A percentile compares a stretch with the other conserved stretches of the same genome.
These are phyloP conservation scores for Sardina pilchardus DNA, from an alignment of 2,113 vertebrate genomes.

Conservation along the genomic window DNA sequence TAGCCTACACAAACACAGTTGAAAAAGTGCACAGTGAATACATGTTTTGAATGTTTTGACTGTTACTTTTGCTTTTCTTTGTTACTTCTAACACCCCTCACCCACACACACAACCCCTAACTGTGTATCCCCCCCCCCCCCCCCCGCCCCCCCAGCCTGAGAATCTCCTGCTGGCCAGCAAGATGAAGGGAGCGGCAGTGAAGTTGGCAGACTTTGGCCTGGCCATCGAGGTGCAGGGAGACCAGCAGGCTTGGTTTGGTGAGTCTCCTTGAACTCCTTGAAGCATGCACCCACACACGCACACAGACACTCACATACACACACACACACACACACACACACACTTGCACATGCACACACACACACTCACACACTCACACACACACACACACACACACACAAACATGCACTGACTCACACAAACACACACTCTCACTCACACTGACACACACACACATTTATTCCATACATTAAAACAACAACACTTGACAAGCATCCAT, in stretches of 20 bases:
- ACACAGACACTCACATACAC: not conserved
- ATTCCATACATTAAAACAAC: not conserved
- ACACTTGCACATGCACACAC: not conserved
- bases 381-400: not conserved
- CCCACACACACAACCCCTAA: not conserved
- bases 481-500: not conserved
- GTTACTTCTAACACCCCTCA: no score
- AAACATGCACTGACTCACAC: not conserved
- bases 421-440: not conserved
- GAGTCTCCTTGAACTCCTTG: conserved; percentile 72
- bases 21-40: no score
- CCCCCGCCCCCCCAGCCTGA: conserved; percentile 72
- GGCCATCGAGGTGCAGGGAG: conserved; percentile 86
- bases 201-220: conserved; percentile 87
- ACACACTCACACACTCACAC: not conserved
- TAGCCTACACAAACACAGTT: no score
- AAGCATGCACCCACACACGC: not conserved
- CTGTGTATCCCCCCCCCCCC: not conserved
- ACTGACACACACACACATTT: not conserved
- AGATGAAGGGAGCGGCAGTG: conserved; percentile 87
- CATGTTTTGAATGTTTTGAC: no score
- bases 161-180: conserved; percentile 85
- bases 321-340: not conserved
- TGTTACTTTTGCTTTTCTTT: no score
- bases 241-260: conserved; percentile 74